A percentile compares a stretch with the other conserved stretches of the same genome.
These are phyloP conservation scores for Rousettus madagascariensis DNA, from an alignment of 2,797 vertebrate species.

Conservation along the genomic window DNA sequence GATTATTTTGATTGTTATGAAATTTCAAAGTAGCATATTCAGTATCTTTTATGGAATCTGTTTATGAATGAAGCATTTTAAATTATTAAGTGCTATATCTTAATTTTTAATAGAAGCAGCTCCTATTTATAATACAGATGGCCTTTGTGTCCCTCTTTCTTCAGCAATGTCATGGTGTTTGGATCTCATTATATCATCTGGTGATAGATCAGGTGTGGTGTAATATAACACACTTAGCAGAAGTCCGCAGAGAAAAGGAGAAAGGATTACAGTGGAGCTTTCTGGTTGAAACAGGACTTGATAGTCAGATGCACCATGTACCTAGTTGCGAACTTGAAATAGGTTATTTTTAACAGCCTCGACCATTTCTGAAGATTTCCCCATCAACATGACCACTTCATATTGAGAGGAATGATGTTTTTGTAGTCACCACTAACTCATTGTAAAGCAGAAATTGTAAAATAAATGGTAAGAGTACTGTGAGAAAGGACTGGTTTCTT, in stretches of 20 bases:
- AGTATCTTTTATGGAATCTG: conserved; percentile 9
- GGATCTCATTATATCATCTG: conserved; percentile 34
- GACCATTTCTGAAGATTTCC: background rate
- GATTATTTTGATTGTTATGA: background rate
- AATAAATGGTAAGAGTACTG: background rate
- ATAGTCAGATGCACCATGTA: background rate
- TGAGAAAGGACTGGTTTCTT: background rate
- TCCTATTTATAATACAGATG: background rate
- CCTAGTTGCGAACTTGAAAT: background rate
- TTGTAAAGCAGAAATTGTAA: background rate
- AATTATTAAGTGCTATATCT: conserved; percentile 58
- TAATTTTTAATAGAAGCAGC: conserved; percentile 54
- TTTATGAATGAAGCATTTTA: conserved; percentile 27
- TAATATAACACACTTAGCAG: background rate
- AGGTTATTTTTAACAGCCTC: background rate
- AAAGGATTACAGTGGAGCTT: background rate
- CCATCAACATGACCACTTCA: background rate
- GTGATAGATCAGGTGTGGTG: conserved; percentile 36
- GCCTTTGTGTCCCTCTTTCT: background rate
- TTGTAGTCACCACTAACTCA: background rate
- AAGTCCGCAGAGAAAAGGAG: background rate
- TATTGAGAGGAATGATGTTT: background rate
- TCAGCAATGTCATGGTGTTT: background rate
- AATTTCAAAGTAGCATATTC: background rate
- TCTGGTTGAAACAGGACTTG: background rate